Evolutionary conservation across 2,113 vertebrate genomes (phyloP), one percentile per base, ranked within the genome.

Genomic region (Hystrix cristata): DNA sequence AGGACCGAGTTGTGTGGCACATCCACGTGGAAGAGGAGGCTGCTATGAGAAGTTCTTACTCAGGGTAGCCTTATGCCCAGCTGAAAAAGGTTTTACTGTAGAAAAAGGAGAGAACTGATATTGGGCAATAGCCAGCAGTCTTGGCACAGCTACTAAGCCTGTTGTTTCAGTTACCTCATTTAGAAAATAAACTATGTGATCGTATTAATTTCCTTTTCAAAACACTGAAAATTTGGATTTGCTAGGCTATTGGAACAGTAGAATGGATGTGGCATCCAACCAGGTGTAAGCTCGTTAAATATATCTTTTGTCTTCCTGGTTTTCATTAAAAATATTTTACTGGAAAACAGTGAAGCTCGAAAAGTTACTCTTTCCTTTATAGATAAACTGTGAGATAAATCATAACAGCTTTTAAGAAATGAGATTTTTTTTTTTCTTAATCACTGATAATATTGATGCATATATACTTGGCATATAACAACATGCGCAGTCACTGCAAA

Each of bases 201-300:
- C 34, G 8, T 86, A 92, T 53, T 96, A 67, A 95, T 97, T 96
- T 97, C 97, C 96, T 96, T 96, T 69, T 92, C 34, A 85, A 97
- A 97, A 92, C 92, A 69, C 12, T 85, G 76, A 95, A 85, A 90
- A 25, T 74, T 55, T 96, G 53, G 21, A 71, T 92, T 95, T 95
- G 92, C 67, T 92, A 91, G 86, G n/a, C 43, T 90, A 71, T 60
- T 92, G n/a, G 55, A 92, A 85, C 85, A 90, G 34, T 87, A 72
- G 93, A 86, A 94, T 59, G 65, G 55, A 57, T 74, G 60, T 82
- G 48, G 62, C 18, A 27, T 74, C 55, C 64, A 57, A 92, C 78
- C 85, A 92, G 62, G 43, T 91, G 16, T 79, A 46, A 72, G 46
- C 53, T 83, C 53, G 13, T 93, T 91, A 86, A 89, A 64, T 83